Percentiles rank a stretch among this genome's conserved stretches.
Conservation (phyloP, 1,140 invertebrate genomes). For the Lordiphosa clarofinis region DNA sequence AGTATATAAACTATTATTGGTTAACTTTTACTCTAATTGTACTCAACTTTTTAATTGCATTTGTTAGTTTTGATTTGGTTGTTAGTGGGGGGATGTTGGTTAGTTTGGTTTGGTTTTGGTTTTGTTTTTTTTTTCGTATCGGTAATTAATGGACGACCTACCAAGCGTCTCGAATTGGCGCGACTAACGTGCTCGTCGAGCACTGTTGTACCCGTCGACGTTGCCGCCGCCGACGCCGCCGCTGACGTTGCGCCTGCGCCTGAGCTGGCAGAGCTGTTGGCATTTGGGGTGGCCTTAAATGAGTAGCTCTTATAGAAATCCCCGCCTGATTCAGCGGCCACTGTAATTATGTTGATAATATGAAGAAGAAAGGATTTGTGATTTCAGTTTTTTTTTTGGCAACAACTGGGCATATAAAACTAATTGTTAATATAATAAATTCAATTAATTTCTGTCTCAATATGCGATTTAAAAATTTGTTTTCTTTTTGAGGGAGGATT, state of each 20-base stretch:
- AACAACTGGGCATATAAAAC: constrained; percentile 49
- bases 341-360: constrained; percentile 81
- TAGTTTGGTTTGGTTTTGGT: constrained; percentile 20
- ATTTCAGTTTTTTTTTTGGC: constrained; percentile 23
- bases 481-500: constrained; percentile 5
- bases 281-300: constrained; percentile 57
- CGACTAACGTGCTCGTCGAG: constrained; percentile 80
- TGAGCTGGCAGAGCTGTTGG: constrained; percentile 42
- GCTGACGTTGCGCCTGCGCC: constrained; percentile 39
- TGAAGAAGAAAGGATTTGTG: constrained; percentile 34
- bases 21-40: not conserved
- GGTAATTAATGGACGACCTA: constrained; percentile 77
- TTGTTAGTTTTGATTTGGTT: constrained; percentile 20
- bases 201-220: constrained; percentile 85
- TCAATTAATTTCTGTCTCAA: constrained; percentile 76
- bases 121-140: constrained; percentile 32
- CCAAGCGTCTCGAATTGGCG: constrained; percentile 78
- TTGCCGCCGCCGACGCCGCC: constrained; percentile 81
- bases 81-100: constrained; percentile 16
- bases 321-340: constrained; percentile 87
- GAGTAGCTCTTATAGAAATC: constrained; percentile 91
- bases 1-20: no score
- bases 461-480: constrained; percentile 18
- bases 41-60: no score
- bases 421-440: constrained; percentile 78